phyloP scores from a whole-genome alignment of 2,888 invertebrate species.

The Tachystola acroxantha region DNA sequence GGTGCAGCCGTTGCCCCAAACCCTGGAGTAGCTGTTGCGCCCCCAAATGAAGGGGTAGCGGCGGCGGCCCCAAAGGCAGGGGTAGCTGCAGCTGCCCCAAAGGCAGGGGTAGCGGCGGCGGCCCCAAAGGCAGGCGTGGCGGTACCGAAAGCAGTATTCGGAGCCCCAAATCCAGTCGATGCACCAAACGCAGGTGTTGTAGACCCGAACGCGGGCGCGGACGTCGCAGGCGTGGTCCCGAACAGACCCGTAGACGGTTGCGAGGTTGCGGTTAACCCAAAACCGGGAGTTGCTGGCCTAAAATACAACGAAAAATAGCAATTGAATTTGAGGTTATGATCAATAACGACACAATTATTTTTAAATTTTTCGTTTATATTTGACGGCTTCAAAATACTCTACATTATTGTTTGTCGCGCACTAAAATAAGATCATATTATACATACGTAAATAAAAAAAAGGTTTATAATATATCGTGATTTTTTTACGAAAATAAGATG shows the following conservation, averaged over 20 bases:
- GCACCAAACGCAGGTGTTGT: constrained; percentile 41
- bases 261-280: constrained; percentile 44
- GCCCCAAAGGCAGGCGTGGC: constrained; percentile 15
- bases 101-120: constrained; percentile 11
- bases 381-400: too few species aligned
- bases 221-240: constrained; percentile 40
- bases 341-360: too few species aligned
- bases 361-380: too few species aligned
- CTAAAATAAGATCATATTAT: too few species aligned
- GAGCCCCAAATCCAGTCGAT: constrained; percentile 4
- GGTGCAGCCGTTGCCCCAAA: constrained; percentile 8
- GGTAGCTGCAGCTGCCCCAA: constrained; percentile 7
- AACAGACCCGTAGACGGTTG: constrained; percentile 55
- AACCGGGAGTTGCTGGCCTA: constrained; percentile 57
- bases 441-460: too few species aligned
- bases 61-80: constrained; percentile 16
- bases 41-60: constrained; percentile 17
- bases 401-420: too few species aligned
- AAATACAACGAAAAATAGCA: constrained; percentile 10
- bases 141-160: constrained; percentile 33
- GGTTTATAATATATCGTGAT: too few species aligned
- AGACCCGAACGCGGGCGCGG: constrained; percentile 35
- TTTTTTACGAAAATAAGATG: neutral
- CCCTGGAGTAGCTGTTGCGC: constrained; percentile 11
- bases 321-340: constrained; percentile 29